phyloP scores from a whole-genome alignment of 2,113 vertebrate species.

The Psephotus haematonotus region DNA sequence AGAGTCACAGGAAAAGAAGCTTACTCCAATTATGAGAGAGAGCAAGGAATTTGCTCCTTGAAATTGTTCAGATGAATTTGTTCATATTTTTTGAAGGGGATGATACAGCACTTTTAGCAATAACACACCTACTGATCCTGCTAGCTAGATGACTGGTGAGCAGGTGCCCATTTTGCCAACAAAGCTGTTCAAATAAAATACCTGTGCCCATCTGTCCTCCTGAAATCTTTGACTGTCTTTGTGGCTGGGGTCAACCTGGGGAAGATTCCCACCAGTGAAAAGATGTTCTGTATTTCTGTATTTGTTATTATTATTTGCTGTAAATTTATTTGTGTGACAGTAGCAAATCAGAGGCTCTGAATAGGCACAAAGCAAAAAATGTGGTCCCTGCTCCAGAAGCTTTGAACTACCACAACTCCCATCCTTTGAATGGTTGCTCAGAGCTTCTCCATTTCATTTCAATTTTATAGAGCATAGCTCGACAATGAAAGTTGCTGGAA shows the following conservation, averaged over 20 bases:
- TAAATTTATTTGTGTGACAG: not conserved
- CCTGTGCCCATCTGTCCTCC: not conserved
- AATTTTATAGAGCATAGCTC: not conserved
- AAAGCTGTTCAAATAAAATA: not conserved
- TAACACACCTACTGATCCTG: not conserved
- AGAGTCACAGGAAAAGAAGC: rapidly evolving
- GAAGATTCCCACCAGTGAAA: not conserved
- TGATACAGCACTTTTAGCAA: not conserved
- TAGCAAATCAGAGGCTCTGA: not conserved
- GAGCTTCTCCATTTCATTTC: not conserved
- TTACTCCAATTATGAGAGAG: not conserved
- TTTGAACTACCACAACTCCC: not conserved
- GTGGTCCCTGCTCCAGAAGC: not conserved
- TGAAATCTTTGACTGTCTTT: not conserved
- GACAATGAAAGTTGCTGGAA: not conserved
- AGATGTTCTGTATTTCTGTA: not conserved
- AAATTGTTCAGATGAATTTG: not conserved
- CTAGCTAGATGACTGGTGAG: not conserved
- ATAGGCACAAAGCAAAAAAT: not conserved
- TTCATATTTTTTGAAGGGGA: not conserved
- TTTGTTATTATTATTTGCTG: not conserved
- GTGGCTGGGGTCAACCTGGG: not conserved
- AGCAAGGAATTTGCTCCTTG: not conserved
- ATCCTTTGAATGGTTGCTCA: not conserved
- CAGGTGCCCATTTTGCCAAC: not conserved